phyloP scores from a whole-genome alignment of 37 sponge, comb jelly and placozoan species.

The Mnemiopsis leidyi region DNA sequence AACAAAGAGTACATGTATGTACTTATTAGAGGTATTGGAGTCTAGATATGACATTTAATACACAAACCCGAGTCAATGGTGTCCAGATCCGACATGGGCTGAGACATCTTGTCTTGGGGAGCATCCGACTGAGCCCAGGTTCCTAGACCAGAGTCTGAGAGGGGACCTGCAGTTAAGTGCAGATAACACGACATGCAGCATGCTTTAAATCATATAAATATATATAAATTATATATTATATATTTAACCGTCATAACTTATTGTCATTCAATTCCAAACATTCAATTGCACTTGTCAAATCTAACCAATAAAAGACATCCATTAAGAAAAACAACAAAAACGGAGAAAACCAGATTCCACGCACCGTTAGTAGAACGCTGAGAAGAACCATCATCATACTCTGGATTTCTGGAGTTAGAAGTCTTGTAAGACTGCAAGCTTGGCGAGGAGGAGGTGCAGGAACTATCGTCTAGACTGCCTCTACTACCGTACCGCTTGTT shows the following conservation, averaged over 20 bases:
- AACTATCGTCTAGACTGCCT: conserved; percentile 26
- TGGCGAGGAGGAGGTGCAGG: conserved; percentile 19
- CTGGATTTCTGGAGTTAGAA: neutral
- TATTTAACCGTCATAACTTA: no score
- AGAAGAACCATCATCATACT: neutral
- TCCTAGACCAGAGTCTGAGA: neutral
- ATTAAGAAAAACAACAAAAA: neutral
- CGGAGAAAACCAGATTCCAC: neutral
- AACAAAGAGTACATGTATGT: no score
- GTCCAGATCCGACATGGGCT: conserved; percentile 16
- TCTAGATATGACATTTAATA: no score
- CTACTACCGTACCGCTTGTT: neutral
- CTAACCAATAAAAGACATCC: no score
- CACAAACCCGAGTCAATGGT: neutral
- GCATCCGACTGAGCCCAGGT: neutral
- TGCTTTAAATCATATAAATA: no score
- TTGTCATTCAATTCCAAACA: no score
- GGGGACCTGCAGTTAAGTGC: neutral
- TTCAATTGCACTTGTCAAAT: no score
- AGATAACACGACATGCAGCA: neutral
- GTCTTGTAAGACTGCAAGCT: conserved; percentile 16
- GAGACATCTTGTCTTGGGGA: neutral
- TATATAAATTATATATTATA: no score
- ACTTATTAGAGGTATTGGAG: no score
- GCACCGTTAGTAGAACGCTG: conserved; percentile 16